Conservation (phyloP, 1,140 invertebrate genomes). For the Acromyrmex heyeri region DNA sequence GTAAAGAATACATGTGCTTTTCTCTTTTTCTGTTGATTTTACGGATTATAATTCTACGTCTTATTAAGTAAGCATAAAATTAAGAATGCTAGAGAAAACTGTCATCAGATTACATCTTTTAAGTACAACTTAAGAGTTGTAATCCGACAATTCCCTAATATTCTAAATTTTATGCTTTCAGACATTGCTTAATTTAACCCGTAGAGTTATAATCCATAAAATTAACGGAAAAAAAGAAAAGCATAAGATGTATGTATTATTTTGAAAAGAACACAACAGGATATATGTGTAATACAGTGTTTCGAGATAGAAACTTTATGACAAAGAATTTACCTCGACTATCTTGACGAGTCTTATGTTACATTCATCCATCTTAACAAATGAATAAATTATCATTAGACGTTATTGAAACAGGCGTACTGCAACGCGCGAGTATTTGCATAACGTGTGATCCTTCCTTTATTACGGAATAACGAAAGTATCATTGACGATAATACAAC, state of each 20-base stretch:
- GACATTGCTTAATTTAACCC: background rate
- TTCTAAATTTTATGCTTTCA: background rate
- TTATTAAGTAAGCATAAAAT: background rate
- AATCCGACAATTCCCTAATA: background rate
- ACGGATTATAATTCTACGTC: background rate
- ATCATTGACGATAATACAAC: constrained; percentile 48
- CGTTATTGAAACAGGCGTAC: constrained; percentile 37
- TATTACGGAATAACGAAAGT: constrained; percentile 57
- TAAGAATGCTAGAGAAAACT: background rate
- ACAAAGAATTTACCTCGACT: constrained; percentile 7
- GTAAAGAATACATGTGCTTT: background rate
- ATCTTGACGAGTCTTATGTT: background rate
- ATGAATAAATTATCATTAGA: constrained; percentile 42
- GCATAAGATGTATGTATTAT: background rate
- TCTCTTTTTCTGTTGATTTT: background rate
- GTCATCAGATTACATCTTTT: background rate
- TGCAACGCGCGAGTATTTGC: constrained; percentile 12
- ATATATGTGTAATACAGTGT: background rate
- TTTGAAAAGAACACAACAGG: background rate
- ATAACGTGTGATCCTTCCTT: constrained; percentile 34
- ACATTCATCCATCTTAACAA: constrained; percentile 1
- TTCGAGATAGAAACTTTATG: background rate
- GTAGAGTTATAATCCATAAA: background rate
- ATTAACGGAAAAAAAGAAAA: background rate
- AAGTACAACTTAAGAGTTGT: too few species aligned